phyloP scores from a whole-genome alignment of 2,888 invertebrate species.

The Lycocerus yunnanus region DNA sequence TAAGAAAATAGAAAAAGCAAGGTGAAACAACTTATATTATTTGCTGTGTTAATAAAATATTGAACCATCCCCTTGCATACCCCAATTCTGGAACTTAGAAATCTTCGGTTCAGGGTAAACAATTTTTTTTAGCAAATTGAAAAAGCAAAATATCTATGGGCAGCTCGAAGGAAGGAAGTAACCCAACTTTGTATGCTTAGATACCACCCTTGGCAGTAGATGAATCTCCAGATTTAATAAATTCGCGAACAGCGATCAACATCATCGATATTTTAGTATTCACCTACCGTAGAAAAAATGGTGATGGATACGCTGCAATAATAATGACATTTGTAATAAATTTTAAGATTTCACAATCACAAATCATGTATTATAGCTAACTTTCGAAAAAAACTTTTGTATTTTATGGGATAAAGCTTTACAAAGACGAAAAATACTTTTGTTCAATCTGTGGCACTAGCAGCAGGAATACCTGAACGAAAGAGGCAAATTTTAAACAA shows the following conservation, averaged over 20 bases:
- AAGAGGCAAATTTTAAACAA: neutral
- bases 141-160: neutral
- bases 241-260: neutral
- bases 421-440: constrained; percentile 1
- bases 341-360: neutral
- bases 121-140: neutral
- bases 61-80: neutral
- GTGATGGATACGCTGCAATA: neutral
- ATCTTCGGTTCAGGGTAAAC: neutral
- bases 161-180: neutral
- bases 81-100: neutral
- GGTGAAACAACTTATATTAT: neutral
- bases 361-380: neutral
- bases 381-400: neutral
- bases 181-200: neutral
- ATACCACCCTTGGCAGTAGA: neutral
- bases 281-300: neutral
- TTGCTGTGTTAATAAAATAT: neutral
- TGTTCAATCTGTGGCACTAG: neutral
- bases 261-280: neutral
- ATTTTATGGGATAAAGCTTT: neutral
- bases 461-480: neutral
- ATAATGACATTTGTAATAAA: neutral
- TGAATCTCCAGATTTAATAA: neutral
- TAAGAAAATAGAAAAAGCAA: neutral